These are phyloP conservation scores for Penelope pileata DNA, from an alignment of 2,113 vertebrate species.

Conservation along the genomic window DNA sequence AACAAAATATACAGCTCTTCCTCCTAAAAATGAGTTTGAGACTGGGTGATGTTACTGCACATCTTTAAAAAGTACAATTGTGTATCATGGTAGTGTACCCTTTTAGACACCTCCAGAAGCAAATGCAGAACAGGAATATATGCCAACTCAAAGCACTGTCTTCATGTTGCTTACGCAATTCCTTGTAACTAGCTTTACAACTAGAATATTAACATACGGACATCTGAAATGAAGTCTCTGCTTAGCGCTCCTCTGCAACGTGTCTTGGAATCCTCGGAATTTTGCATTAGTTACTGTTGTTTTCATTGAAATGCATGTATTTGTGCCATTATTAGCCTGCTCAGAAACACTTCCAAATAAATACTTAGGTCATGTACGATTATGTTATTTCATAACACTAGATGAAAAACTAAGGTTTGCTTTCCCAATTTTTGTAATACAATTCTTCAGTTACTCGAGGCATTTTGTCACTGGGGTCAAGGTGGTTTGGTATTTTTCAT, in stretches of 20 bases:
- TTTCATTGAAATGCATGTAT: not conserved
- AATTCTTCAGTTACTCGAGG: not conserved
- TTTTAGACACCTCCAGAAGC: not conserved
- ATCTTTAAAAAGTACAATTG: not conserved
- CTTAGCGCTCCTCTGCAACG: not conserved
- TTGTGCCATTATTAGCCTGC: not conserved
- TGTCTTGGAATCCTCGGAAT: not conserved
- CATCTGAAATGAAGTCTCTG: not conserved
- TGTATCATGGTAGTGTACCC: not conserved
- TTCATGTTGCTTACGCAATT: not conserved
- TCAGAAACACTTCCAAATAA: conserved; percentile 36
- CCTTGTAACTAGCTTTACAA: not conserved
- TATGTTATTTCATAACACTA: not conserved
- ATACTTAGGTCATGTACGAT: not conserved
- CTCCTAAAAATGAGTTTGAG: not conserved
- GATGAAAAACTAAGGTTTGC: not conserved
- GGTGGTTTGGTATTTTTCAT: not conserved
- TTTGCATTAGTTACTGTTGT: not conserved
- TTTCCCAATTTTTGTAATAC: not conserved
- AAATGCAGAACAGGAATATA: not conserved
- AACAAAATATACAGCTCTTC: not conserved
- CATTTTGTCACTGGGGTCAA: not conserved
- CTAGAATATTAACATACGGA: not conserved
- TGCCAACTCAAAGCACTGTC: not conserved
- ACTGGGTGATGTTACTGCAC: not conserved